Conservation (phyloP, 2,113 vertebrate genomes). For the Anser brachyrhynchus region DNA sequence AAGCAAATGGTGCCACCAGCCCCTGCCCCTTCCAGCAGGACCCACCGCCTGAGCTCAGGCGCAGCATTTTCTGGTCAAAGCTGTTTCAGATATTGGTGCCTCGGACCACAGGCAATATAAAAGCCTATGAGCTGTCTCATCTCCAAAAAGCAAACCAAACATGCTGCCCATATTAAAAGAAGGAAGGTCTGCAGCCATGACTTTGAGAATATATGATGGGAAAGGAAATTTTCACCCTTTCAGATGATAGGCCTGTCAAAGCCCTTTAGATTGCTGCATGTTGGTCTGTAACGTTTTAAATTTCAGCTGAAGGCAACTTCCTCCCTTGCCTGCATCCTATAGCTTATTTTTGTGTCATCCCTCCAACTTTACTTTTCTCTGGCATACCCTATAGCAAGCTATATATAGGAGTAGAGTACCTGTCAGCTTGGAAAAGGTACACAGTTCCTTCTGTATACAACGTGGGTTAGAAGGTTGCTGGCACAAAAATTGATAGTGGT, state of each 20-base stretch:
- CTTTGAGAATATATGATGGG: not conserved
- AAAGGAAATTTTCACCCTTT: not conserved
- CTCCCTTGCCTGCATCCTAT: not conserved
- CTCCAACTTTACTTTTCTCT: not conserved
- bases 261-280: not conserved
- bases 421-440: not conserved
- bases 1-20: not conserved
- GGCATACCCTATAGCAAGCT: not conserved
- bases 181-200: not conserved
- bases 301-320: not conserved
- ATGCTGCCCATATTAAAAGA: not conserved
- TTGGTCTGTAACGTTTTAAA: not conserved
- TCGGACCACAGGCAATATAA: not conserved
- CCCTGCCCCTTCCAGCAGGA: not conserved
- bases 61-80: not conserved
- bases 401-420: not conserved
- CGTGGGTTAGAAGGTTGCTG: not conserved
- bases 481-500: not conserved
- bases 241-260: not conserved
- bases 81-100: not conserved
- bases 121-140: not conserved
- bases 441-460: not conserved
- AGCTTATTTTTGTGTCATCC: not conserved
- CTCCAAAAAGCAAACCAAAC: not conserved
- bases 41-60: rapidly evolving